These are phyloP conservation scores for Apamea crenata DNA, from an alignment of 2,888 invertebrate genomes.

Conservation along the genomic window DNA sequence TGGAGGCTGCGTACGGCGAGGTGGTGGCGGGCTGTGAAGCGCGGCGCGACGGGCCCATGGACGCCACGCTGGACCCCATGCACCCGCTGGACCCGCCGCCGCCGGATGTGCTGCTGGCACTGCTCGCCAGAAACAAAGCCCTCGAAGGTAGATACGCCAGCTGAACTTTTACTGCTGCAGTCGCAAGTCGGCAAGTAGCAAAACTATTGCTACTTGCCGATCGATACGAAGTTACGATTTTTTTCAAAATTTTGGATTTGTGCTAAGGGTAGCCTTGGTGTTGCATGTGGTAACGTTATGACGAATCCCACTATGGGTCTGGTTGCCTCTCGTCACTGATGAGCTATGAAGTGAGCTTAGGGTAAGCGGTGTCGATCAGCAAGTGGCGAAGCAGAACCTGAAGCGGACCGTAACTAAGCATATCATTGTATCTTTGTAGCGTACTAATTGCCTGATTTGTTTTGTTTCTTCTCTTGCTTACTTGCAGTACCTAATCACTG, in stretches of 20 bases:
- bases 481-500: conserved; percentile 1
- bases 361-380: neutral
- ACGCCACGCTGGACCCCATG: conserved; percentile 81
- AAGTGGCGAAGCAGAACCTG: neutral
- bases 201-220: conserved; percentile 30
- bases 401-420: neutral
- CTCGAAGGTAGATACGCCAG: conserved; percentile 94
- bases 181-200: no score
- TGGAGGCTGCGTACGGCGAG: conserved; percentile 81
- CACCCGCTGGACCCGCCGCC: conserved; percentile 91
- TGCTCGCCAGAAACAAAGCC: conserved; percentile 96
- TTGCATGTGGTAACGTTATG: neutral
- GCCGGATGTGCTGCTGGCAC: conserved; percentile 95
- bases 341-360: neutral
- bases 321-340: neutral
- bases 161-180: neutral
- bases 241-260: neutral
- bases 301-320: neutral
- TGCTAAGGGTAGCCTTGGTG: neutral
- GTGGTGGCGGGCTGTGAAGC: conserved; percentile 78
- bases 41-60: conserved; percentile 78
- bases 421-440: neutral
- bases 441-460: neutral
- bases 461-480: conserved; percentile 1
- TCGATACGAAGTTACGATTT: neutral